A percentile compares a stretch with the other conserved stretches of the same genome.
phyloP scores from a whole-genome alignment of 2,113 vertebrate species.

The Theristicus caerulescens region DNA sequence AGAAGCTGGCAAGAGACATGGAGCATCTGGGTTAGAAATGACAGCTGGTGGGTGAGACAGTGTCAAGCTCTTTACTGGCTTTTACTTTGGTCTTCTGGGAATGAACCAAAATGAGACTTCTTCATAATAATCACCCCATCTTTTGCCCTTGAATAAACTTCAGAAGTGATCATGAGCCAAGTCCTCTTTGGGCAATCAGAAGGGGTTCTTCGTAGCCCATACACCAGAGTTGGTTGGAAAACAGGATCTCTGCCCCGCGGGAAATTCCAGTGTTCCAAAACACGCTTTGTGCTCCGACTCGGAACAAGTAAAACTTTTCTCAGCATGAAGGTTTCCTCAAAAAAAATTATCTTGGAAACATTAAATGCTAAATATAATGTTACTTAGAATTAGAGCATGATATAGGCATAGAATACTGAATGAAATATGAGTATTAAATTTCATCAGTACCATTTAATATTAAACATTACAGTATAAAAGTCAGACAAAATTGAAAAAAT shows the following conservation, averaged over 20 bases:
- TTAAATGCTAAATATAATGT: not conserved
- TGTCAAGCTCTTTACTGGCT: not conserved
- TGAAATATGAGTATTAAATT: not conserved
- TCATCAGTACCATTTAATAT: not conserved
- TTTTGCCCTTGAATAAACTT: constrained; percentile 37
- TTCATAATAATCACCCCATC: not conserved
- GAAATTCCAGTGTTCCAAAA: constrained; percentile 15
- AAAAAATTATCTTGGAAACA: not conserved
- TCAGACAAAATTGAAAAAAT: not conserved
- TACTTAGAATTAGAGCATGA: not conserved
- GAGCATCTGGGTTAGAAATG: constrained; percentile 17
- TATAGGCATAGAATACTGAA: not conserved
- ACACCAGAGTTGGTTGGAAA: not conserved
- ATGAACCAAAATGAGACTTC: not conserved
- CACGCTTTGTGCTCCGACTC: not conserved
- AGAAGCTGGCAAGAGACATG: not conserved
- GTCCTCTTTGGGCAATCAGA: not conserved
- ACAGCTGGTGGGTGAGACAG: constrained; percentile 29
- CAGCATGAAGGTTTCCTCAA: not conserved
- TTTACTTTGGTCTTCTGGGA: constrained; percentile 8
- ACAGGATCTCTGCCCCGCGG: not conserved
- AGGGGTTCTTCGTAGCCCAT: not conserved
- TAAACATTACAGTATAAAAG: not conserved
- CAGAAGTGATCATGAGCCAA: not conserved
- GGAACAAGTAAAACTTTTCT: not conserved